These are phyloP conservation scores for Psix sp. DNA, from an alignment of 1,140 invertebrate genomes.

Conservation along the genomic window DNA sequence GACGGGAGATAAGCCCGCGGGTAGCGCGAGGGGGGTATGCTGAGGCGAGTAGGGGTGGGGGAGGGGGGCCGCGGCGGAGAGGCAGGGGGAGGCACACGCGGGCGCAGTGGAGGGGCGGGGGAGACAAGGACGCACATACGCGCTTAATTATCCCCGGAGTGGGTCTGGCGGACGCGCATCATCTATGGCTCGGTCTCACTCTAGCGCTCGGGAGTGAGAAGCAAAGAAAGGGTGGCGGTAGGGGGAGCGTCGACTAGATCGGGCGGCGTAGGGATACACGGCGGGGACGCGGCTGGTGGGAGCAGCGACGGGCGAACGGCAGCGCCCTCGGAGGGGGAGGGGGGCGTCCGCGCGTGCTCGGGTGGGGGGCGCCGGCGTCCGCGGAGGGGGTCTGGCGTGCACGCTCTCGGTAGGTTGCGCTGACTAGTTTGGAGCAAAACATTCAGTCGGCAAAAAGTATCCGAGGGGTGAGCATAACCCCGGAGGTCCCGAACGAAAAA, in stretches of 20 bases:
- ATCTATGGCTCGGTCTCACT: conserved; percentile 48
- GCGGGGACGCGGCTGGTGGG: conserved; percentile 21
- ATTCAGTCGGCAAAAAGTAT: conserved; percentile 79
- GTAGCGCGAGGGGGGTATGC: conserved; percentile 1
- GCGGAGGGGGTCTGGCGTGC: conserved; percentile 31
- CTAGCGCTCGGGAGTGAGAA: conserved; percentile 32
- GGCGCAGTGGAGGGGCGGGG: conserved; percentile 46
- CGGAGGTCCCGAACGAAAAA: conserved; percentile 60
- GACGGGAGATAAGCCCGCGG: conserved; percentile 21
- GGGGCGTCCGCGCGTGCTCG: conserved; percentile 16
- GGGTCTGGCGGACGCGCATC: conserved; percentile 59
- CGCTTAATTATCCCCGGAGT: conserved; percentile 74
- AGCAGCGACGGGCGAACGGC: conserved; percentile 36
- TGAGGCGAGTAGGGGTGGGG: background rate
- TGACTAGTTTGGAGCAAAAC: conserved; percentile 72
- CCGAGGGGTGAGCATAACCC: conserved; percentile 76
- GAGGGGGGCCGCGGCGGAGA: background rate
- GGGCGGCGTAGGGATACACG: background rate
- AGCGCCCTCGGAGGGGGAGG: conserved; percentile 26
- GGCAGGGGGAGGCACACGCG: conserved; percentile 13
- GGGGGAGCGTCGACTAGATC: conserved; percentile 6
- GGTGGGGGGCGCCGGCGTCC: conserved; percentile 25
- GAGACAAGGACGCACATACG: conserved; percentile 63
- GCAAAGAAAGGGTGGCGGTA: conserved; percentile 23
- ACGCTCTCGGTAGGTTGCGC: conserved; percentile 52